A percentile compares a stretch with the other conserved stretches of the same genome.
phyloP scores from a whole-genome alignment of 2,797 vertebrate species.

The Valencia hispanica region DNA sequence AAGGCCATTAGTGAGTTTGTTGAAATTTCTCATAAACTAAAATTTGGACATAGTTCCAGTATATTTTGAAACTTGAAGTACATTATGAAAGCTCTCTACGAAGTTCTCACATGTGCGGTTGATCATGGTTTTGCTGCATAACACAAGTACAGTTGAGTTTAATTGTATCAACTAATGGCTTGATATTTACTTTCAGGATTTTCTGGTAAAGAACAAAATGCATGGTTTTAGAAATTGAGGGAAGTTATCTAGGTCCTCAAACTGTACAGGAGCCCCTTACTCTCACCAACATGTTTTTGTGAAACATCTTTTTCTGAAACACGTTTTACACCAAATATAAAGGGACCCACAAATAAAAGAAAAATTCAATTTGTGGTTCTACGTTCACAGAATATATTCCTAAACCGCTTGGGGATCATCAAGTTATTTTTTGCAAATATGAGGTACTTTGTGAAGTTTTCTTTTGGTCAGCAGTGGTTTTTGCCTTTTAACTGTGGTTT shows the following conservation, averaged over 20 bases:
- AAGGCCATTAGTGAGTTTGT: conserved; percentile 26
- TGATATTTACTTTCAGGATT: neutral
- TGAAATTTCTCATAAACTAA: conserved; percentile 1
- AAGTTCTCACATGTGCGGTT: neutral
- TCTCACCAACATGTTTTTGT: neutral
- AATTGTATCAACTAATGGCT: neutral
- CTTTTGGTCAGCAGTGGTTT: neutral
- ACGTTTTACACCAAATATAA: neutral
- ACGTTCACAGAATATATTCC: neutral
- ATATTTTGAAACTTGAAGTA: neutral
- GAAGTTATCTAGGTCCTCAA: neutral
- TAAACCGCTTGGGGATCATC: neutral
- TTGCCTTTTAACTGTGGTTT: neutral
- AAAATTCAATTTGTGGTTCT: neutral
- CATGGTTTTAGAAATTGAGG: neutral
- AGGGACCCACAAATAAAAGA: neutral
- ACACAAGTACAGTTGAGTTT: neutral
- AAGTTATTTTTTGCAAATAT: neutral
- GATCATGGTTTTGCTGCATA: neutral
- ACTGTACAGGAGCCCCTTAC: too few relatives aligned
- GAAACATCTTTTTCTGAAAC: neutral
- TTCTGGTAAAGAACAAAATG: neutral
- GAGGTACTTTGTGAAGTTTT: neutral
- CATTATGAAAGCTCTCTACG: neutral
- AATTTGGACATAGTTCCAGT: neutral